Conservation (phyloP, 2,113 vertebrate genomes). For the Pithys albifrons region DNA sequence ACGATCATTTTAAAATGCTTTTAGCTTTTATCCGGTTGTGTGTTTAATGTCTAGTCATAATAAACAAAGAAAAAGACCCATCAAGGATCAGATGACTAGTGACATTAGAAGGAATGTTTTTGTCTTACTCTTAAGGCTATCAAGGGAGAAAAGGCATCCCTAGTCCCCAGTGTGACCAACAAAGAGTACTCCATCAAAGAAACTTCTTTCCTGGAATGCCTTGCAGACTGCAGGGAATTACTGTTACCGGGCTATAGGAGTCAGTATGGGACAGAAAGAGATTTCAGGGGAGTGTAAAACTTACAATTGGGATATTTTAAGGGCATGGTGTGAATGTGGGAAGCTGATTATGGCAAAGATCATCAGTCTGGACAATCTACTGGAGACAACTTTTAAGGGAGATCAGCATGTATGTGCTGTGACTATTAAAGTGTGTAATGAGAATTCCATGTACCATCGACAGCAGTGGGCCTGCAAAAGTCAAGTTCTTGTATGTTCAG, state of each 20-base stretch:
- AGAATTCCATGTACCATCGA: not conserved
- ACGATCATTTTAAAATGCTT: not conserved
- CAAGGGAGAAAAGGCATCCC: rapidly evolving
- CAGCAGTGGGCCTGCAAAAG: not conserved
- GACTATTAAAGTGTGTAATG: not conserved
- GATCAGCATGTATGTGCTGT: rapidly evolving
- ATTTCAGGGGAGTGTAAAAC: not conserved
- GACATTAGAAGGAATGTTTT: rapidly evolving
- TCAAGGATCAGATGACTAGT: not conserved
- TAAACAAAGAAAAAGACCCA: not conserved
- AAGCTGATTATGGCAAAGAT: not conserved
- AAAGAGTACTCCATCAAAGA: not conserved
- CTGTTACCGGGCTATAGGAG: not conserved
- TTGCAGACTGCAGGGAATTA: not conserved
- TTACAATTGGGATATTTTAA: not conserved
- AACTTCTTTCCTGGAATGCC: not conserved
- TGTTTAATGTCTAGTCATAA: not conserved
- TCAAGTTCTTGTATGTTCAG: not conserved
- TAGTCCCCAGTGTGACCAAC: not conserved
- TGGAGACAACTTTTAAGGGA: not conserved
- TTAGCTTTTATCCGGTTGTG: not conserved
- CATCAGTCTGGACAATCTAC: not conserved
- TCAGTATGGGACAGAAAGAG: not conserved
- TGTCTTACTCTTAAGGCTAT: not conserved
- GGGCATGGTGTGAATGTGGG: not conserved